Percentiles rank a stretch among this genome's conserved stretches.
These are phyloP conservation scores for Cylindroiulus punctatus DNA, from an alignment of 2,888 invertebrate genomes.

Conservation along the genomic window DNA sequence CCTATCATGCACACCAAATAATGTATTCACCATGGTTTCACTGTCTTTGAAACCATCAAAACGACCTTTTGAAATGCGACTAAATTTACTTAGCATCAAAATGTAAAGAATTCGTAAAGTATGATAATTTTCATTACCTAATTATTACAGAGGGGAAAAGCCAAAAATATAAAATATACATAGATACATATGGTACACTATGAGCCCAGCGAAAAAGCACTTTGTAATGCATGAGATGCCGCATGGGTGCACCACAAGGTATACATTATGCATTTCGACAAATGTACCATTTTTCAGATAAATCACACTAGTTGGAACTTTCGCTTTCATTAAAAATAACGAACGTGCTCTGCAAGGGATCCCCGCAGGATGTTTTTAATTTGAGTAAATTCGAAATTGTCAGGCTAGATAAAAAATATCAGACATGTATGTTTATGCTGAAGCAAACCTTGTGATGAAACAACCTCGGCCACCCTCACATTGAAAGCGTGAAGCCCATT, in stretches of 20 bases:
- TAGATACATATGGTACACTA: constrained; percentile 22
- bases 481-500: not conserved
- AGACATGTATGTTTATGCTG: not conserved
- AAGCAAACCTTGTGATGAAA: not conserved
- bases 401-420: too few species aligned
- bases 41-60: not conserved
- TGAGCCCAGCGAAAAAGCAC: constrained; percentile 8
- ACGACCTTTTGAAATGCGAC: not conserved
- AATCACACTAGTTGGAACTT: not conserved
- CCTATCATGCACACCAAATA: too few species aligned
- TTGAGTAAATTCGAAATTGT: not conserved
- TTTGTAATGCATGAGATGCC: not conserved
- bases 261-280: not conserved
- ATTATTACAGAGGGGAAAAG: constrained; percentile 25
- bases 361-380: not conserved
- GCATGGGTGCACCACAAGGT: not conserved
- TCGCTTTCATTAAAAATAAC: not conserved
- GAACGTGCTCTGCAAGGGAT: not conserved
- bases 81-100: not conserved
- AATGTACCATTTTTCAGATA: not conserved
- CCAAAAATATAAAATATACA: constrained; percentile 32
- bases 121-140: constrained; percentile 4
- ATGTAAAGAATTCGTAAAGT: constrained; percentile 26
- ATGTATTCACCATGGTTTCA: too few species aligned
- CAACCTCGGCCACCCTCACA: not conserved